These are phyloP conservation scores for Delichon dasypus DNA, from an alignment of 2,797 vertebrate genomes.

Conservation along the genomic window DNA sequence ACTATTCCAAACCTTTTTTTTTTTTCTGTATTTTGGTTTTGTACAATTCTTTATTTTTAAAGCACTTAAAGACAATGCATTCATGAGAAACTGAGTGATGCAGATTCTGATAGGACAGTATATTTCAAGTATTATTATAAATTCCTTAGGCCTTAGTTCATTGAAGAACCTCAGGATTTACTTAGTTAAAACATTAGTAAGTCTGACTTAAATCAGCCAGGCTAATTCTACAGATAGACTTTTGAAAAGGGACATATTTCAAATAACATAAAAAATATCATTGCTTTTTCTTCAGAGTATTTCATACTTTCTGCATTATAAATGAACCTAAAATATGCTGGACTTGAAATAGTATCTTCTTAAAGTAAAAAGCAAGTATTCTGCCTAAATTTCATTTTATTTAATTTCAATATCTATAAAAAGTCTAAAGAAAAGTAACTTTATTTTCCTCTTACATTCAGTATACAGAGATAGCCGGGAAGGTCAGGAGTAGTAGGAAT, in stretches of 20 bases:
- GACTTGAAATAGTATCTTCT: not conserved
- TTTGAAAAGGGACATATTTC: not conserved
- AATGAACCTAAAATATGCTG: not conserved
- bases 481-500: not conserved
- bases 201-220: not conserved
- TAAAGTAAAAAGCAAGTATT: not conserved
- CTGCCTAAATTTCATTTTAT: not conserved
- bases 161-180: not conserved
- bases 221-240: not conserved
- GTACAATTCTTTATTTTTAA: not conserved
- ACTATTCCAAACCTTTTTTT: not conserved
- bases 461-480: not conserved
- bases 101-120: not conserved
- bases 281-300: not conserved
- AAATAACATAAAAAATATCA: not conserved
- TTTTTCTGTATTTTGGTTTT: not conserved
- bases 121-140: not conserved
- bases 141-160: not conserved
- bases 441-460: not conserved
- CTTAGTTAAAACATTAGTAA: not conserved
- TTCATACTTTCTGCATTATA: not conserved
- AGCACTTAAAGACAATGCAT: not conserved
- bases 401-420: not conserved
- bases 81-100: rapidly evolving
- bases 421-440: not conserved